phyloP scores from a whole-genome alignment of 2,888 invertebrate genomes.

The Eurytoma adleriae region DNA sequence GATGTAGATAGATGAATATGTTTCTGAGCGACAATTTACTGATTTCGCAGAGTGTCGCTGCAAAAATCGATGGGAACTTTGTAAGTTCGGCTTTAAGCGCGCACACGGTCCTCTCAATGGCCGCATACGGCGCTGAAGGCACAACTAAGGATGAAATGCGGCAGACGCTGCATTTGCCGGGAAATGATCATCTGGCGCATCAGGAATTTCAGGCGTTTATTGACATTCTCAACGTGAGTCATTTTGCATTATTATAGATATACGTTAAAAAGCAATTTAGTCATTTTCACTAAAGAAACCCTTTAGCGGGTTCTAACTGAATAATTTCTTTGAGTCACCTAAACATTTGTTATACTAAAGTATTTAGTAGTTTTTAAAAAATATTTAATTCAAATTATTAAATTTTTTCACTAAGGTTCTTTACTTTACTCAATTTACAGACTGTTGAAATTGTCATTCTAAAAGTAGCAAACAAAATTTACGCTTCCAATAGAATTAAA shows the following conservation, averaged over 20 bases:
- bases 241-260: no score
- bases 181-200: slow-evolving; percentile 52
- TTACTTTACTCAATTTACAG: slow-evolving; percentile 56
- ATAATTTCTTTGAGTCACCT: no score
- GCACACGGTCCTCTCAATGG: slow-evolving; percentile 69
- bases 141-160: slow-evolving; percentile 63
- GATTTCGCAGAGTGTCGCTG: slow-evolving; percentile 58
- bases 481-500: slow-evolving; percentile 77
- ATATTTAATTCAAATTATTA: no score
- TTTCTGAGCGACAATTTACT: not conserved
- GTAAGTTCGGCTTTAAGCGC: slow-evolving; percentile 71
- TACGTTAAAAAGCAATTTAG: no score
- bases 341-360: no score
- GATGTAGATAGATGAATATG: no score
- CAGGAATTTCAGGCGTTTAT: slow-evolving; percentile 64
- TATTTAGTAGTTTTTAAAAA: no score
- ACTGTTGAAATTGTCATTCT: slow-evolving; percentile 79
- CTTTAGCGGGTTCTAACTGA: no score
- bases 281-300: no score
- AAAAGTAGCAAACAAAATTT: slow-evolving; percentile 86
- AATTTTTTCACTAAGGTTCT: no score
- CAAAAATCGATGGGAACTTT: slow-evolving; percentile 61
- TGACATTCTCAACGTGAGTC: slow-evolving; percentile 61
- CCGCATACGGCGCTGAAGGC: slow-evolving; percentile 64
- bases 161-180: slow-evolving; percentile 60